Evolutionary conservation across 2,888 invertebrate genomes (phyloP).

Genomic region (Nesidiocoris tenuis): DNA sequence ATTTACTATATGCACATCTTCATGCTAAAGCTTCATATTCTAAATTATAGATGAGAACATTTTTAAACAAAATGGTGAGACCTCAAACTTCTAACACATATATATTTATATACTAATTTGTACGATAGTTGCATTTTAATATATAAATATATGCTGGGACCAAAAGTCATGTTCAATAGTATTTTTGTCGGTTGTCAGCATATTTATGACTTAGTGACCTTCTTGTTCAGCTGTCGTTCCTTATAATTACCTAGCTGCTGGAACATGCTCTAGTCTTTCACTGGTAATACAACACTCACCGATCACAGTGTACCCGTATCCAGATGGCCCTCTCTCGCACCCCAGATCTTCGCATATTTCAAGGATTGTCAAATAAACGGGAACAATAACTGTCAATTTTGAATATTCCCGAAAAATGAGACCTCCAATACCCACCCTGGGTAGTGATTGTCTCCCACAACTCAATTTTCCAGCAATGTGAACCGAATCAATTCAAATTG

Average conservation of each 20-base stretch:
- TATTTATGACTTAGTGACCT: slow-evolving; percentile 8
- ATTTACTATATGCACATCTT: slow-evolving; percentile 24
- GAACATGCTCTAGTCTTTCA: slow-evolving; percentile 34
- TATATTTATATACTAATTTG: slow-evolving; percentile 39
- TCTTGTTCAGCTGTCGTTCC: slow-evolving; percentile 16
- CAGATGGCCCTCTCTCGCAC: no score
- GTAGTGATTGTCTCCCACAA: no score
- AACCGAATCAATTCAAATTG: no score
- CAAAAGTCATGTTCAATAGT: slow-evolving; percentile 24
- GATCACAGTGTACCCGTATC: no score
- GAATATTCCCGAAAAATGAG: no score
- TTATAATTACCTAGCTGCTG: slow-evolving; percentile 6
- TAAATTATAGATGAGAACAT: slow-evolving; percentile 19
- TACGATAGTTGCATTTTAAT: slow-evolving; percentile 24
- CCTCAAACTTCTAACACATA: slow-evolving; percentile 17
- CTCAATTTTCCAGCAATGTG: no score
- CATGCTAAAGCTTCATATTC: slow-evolving; percentile 26
- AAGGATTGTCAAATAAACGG: no score
- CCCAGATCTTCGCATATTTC: no score
- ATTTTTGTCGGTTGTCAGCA: slow-evolving; percentile 19
- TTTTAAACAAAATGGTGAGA: slow-evolving; percentile 14
- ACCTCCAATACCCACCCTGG: no score
- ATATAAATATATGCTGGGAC: slow-evolving; percentile 39
- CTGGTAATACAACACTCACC: no score
- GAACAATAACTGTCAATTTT: no score